Evolutionary conservation across 2,797 vertebrate species (phyloP).

Genomic region (Nasua narica): DNA sequence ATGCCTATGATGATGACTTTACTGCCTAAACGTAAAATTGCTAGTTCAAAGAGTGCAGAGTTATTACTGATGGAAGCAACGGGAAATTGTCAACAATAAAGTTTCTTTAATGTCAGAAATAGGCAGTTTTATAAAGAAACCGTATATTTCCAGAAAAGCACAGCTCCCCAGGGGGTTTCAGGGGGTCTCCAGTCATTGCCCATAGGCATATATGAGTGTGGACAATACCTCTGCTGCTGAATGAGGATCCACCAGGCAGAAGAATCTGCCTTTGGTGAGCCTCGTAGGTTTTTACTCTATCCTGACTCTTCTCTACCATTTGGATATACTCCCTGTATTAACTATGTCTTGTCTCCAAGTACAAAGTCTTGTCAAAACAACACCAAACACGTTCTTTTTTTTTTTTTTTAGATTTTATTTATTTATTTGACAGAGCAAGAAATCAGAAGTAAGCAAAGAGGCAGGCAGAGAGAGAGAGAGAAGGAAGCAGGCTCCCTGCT

Average conservation of each 20-base stretch:
- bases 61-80: background rate
- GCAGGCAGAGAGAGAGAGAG: too few species aligned
- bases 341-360: background rate
- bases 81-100: background rate
- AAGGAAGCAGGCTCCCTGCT: too few species aligned
- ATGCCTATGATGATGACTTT: background rate
- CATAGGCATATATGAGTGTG: accelerated
- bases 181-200: too few species aligned
- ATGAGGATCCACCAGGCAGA: too few species aligned
- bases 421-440: too few species aligned
- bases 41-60: background rate
- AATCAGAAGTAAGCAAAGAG: too few species aligned
- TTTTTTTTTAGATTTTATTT: too few species aligned
- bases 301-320: background rate
- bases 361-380: background rate
- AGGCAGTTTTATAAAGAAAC: background rate
- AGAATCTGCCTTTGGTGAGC: background rate
- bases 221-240: background rate
- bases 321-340: background rate
- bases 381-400: background rate
- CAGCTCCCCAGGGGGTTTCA: background rate
- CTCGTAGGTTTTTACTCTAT: background rate
- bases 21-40: background rate
- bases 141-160: background rate
- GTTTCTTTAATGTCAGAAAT: background rate